These are phyloP conservation scores for Pseudachorutes palmiensis DNA, from an alignment of 1,140 invertebrate species.

Conservation along the genomic window DNA sequence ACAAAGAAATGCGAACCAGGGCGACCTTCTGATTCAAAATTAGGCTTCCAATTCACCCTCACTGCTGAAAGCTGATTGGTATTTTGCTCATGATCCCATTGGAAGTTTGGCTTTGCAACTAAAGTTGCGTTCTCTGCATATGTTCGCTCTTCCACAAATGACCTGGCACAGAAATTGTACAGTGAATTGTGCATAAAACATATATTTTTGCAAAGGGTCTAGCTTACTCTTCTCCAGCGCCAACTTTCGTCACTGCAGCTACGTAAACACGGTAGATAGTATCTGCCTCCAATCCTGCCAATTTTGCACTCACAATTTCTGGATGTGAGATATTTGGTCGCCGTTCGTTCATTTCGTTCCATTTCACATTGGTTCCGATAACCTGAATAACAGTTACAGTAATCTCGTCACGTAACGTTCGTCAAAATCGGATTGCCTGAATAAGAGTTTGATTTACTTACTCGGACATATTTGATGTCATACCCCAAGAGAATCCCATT, in stretches of 20 bases:
- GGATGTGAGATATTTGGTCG: conserved; percentile 68
- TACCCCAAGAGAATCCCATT: conserved; percentile 82
- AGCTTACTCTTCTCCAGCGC: conserved; percentile 66
- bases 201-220: conserved; percentile 9
- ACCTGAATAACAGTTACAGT: conserved; percentile 39
- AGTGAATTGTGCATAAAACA: not conserved
- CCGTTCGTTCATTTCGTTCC: conserved; percentile 51
- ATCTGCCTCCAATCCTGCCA: conserved; percentile 70
- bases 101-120: conserved; percentile 69
- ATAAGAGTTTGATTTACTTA: conserved; percentile 1
- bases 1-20: conserved; percentile 81
- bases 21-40: conserved; percentile 53
- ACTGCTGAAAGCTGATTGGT: conserved; percentile 59
- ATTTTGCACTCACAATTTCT: conserved; percentile 64
- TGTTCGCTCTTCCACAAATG: conserved; percentile 71
- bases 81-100: conserved; percentile 57
- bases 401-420: too few species aligned
- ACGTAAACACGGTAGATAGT: conserved; percentile 84
- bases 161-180: conserved; percentile 44
- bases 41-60: conserved; percentile 71
- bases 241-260: conserved; percentile 69
- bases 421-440: too few species aligned
- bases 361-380: conserved; percentile 46
- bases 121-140: conserved; percentile 48
- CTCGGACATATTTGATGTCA: not conserved